Evolutionary conservation across 2,113 vertebrate genomes (phyloP).

Genomic region (Holacanthus passer): DNA sequence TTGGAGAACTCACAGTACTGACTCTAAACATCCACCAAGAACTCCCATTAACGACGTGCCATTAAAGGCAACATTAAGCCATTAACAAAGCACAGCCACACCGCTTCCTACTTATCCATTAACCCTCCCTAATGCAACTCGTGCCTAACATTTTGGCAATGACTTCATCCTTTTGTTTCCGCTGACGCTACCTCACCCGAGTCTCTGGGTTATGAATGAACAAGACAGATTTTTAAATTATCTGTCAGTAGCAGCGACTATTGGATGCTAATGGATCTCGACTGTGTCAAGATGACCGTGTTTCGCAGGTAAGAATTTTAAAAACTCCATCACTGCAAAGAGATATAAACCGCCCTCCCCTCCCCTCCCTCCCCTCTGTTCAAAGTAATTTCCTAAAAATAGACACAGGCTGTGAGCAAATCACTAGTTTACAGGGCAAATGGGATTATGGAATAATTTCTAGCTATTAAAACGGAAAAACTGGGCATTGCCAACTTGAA

Average conservation of each 20-base stretch:
- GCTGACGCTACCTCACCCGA: constrained; percentile 54
- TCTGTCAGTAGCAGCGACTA: not conserved
- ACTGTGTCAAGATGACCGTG: constrained; percentile 6
- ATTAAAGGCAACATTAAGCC: constrained; percentile 80
- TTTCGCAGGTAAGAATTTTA: constrained; percentile 20
- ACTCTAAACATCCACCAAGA: constrained; percentile 64
- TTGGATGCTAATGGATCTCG: constrained; percentile 37
- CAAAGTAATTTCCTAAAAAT: constrained; percentile 47
- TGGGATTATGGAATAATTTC: constrained; percentile 40
- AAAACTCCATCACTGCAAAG: not conserved
- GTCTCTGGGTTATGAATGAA: constrained; percentile 40
- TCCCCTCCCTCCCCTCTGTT: not conserved
- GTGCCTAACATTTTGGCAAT: constrained; percentile 50
- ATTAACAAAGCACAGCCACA: constrained; percentile 78
- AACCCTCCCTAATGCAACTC: constrained; percentile 73
- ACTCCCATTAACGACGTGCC: constrained; percentile 73
- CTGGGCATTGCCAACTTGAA: constrained; percentile 5
- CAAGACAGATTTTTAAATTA: constrained; percentile 3
- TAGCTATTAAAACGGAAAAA: constrained; percentile 37
- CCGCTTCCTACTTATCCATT: constrained; percentile 73
- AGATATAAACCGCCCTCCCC: constrained; percentile 10
- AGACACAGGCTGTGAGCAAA: constrained; percentile 17
- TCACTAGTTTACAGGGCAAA: not conserved
- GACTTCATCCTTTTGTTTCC: constrained; percentile 64
- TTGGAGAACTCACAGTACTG: constrained; percentile 49